phyloP scores from a whole-genome alignment of 2,888 invertebrate species.

The Amblyteles armatorius region DNA sequence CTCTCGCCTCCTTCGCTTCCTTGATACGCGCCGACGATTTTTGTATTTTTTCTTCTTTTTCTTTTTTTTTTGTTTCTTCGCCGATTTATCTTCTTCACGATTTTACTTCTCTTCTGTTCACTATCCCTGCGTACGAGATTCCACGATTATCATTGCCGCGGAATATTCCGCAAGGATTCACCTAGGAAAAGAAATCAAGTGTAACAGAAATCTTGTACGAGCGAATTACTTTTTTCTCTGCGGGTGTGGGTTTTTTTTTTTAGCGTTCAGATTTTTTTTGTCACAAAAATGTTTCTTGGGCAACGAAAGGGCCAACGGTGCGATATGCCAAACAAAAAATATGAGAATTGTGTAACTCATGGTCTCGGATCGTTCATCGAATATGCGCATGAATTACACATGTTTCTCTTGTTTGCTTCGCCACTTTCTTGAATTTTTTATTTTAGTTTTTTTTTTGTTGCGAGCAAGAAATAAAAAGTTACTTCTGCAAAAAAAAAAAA shows the following conservation, averaged over 20 bases:
- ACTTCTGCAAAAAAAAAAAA: too few relatives aligned
- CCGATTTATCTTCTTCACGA: not conserved
- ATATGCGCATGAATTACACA: conserved; percentile 9
- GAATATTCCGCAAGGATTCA: conserved; percentile 27
- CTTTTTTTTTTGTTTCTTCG: conserved; percentile 10
- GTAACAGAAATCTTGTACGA: not conserved
- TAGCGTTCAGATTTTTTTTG: not conserved
- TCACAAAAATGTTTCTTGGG: too few relatives aligned
- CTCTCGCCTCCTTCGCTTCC: not conserved
- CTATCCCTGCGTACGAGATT: conserved; percentile 17
- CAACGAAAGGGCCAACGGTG: too few relatives aligned
- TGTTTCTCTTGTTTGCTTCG: not conserved
- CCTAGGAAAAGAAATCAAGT: not conserved
- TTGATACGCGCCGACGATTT: conserved; percentile 2
- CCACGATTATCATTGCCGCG: conserved; percentile 16
- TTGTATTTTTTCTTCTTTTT: not conserved
- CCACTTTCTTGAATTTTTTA: too few relatives aligned
- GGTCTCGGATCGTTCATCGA: not conserved
- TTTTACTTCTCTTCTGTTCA: conserved; percentile 33
- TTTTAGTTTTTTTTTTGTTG: too few relatives aligned
- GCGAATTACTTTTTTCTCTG: not conserved
- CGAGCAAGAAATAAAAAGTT: too few relatives aligned
- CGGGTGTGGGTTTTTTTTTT: conserved; percentile 1
- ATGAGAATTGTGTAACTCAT: conserved; percentile 3
- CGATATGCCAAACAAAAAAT: too few relatives aligned